Conservation (phyloP, 2,888 invertebrate species). For the Tuta absoluta region DNA sequence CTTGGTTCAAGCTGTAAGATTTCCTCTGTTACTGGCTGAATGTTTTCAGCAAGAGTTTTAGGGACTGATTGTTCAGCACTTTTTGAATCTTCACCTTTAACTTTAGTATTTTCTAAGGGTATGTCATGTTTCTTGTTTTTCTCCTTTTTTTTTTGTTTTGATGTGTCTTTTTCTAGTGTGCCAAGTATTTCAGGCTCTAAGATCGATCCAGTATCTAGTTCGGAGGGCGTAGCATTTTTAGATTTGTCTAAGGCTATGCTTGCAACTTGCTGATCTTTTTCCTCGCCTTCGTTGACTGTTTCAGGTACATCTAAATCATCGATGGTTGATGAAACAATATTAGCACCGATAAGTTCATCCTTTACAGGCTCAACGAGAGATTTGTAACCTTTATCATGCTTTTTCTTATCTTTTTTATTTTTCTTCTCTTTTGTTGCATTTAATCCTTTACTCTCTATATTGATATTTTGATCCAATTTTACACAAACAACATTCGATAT, state of each 20-base stretch:
- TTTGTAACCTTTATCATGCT: neutral
- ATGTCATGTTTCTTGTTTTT: constrained; percentile 52
- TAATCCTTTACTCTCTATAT: neutral
- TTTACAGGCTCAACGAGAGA: neutral
- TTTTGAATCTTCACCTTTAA: neutral
- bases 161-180: constrained; percentile 16
- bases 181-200: neutral
- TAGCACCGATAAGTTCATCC: neutral
- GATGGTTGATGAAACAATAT: neutral
- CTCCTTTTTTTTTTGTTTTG: constrained; percentile 54
- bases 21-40: constrained; percentile 35
- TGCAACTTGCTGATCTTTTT: constrained; percentile 12
- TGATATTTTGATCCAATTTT: neutral
- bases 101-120: constrained; percentile 34
- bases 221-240: neutral
- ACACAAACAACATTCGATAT: neutral
- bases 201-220: neutral
- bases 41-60: constrained; percentile 44
- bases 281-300: neutral
- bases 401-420: neutral
- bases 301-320: neutral
- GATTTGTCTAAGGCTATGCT: constrained; percentile 4
- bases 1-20: constrained; percentile 24
- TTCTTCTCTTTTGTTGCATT: neutral
- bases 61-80: constrained; percentile 32